Evolutionary conservation across 2,113 vertebrate genomes (phyloP).

Genomic region (Bubo blakistoni): DNA sequence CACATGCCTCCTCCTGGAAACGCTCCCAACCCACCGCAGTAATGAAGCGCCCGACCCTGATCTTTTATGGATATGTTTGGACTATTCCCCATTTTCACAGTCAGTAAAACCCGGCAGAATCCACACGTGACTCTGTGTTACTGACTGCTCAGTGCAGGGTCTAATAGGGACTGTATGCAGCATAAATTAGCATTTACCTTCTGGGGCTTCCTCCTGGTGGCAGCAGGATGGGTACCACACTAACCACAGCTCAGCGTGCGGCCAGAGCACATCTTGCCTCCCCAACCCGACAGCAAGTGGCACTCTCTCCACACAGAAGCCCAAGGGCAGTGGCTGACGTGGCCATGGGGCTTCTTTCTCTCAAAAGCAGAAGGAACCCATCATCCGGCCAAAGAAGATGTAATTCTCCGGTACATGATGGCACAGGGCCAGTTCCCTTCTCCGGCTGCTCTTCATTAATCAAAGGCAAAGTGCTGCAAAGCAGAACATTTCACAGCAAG

Average conservation of each 20-base stretch:
- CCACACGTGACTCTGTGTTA: background rate
- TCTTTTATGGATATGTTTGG: background rate
- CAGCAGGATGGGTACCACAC: background rate
- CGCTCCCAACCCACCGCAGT: background rate
- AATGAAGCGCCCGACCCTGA: background rate
- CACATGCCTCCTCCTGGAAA: background rate
- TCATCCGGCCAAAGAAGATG: background rate
- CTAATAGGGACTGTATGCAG: too few relatives aligned
- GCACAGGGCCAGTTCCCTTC: background rate
- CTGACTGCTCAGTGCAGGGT: background rate
- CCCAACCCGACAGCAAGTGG: background rate
- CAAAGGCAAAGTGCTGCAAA: background rate
- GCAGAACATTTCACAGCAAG: background rate
- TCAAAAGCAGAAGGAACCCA: background rate
- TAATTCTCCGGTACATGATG: background rate
- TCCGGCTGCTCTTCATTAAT: background rate
- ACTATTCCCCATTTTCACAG: background rate
- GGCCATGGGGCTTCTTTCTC: background rate
- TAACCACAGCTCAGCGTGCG: background rate
- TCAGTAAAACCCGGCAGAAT: background rate
- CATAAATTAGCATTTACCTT: background rate
- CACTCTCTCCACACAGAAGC: background rate
- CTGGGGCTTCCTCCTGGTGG: background rate
- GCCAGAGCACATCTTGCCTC: background rate
- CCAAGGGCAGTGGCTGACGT: background rate